Base-by-base conservation (phyloP, 2,113 vertebrate species). In the Furnarius figulus region DNA sequence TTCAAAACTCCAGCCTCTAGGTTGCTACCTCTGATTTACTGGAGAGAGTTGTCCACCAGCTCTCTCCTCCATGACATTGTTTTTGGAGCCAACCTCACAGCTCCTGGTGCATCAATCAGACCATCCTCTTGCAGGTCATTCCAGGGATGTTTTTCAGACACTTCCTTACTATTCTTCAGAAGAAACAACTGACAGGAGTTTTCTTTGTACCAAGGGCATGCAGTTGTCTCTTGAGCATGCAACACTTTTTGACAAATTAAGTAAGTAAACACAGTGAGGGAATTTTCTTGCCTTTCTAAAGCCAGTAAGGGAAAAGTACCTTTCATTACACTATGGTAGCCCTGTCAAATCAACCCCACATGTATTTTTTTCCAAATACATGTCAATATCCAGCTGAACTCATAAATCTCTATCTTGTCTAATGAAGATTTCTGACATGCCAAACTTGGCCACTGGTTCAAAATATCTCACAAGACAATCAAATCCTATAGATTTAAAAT, bases 101-200 rank as follows among this genome's bases (percentile, higher is more conserved):
- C 21, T 12, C 15, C 21, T 33, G 21, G 12, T 75, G 65, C 1
- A 0, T 59, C 37, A 62, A 25, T 20, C 10, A 2, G 31, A 76
- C 2, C 15, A 24, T 39, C 14, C 18, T 85, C n/a, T 33, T 14
- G 0, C 0, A 0, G 27, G 20, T 10, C 42, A 2, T 19, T 14
- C 31, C 3, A 0, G 19, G 52, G 20, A 44, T 23, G 7, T 33
- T 92, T 78, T 86, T 81, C 68, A 49, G 42, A 11, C 3, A 6
- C 19, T 78, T 90, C 30, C 40, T 58, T 61, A 11, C 27, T 71
- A 53, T 35, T 87, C 58, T 73, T 23, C 42, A 52, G 35, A 80
- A 81, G 49, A 78, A 68, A 10, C 42, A 73, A 47, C 23, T 49
- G 14, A 18, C 42, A 44, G 53, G 27, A 6, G 2, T 50, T 23